These are phyloP conservation scores for Ptilorrhoa leucosticta DNA, from an alignment of 2,113 vertebrate species.

Conservation along the genomic window DNA sequence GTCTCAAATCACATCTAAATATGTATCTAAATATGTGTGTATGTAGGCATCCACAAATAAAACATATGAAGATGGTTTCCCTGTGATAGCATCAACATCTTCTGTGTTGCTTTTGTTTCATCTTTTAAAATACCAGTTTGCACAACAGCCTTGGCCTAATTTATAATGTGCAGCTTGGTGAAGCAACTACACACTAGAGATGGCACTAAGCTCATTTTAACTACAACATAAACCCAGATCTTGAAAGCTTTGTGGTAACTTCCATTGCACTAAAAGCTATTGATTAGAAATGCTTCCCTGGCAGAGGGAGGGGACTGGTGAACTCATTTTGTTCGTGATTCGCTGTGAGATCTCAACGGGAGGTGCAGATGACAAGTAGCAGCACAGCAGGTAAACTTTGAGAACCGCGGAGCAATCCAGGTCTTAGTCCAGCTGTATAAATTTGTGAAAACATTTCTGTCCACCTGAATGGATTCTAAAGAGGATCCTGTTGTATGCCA, in stretches of 20 bases:
- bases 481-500: background rate
- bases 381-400: background rate
- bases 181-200: background rate
- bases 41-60: background rate
- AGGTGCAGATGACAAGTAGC: background rate
- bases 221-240: background rate
- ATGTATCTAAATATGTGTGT: background rate
- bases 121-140: background rate
- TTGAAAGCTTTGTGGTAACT: background rate
- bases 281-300: background rate
- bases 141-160: background rate
- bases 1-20: background rate
- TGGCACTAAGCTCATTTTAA: constrained; percentile 1
- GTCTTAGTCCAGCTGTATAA: background rate
- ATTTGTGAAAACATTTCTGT: background rate
- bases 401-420: background rate
- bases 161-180: background rate
- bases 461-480: background rate
- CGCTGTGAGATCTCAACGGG: background rate
- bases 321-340: background rate
- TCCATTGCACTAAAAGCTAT: constrained; percentile 45
- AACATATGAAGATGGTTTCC: background rate
- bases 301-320: background rate
- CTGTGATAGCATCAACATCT: background rate
- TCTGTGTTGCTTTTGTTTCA: background rate